Conservation (phyloP, 2,888 invertebrate genomes). For the Aleiodes alternator region DNA sequence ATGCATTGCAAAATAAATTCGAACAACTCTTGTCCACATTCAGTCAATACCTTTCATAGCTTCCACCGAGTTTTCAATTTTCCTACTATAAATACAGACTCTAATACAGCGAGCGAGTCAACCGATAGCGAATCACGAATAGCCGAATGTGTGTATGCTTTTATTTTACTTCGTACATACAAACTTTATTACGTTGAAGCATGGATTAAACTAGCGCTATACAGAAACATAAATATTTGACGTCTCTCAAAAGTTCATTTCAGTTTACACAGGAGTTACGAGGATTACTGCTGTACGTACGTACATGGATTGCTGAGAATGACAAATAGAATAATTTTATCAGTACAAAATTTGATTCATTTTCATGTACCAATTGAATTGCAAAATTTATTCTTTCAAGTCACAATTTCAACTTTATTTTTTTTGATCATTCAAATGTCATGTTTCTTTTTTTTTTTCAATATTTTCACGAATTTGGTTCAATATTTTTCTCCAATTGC, state of each 20-base stretch:
- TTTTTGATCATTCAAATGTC: conserved; percentile 21
- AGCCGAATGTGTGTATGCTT: neutral
- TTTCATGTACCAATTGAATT: conserved; percentile 30
- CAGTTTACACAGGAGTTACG: conserved; percentile 26
- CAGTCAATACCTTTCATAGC: too few species aligned
- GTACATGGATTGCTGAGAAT: conserved; percentile 14
- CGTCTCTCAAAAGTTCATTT: conserved; percentile 28
- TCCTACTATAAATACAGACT: neutral
- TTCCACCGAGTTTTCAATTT: neutral
- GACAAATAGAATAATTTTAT: conserved; percentile 45
- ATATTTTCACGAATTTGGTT: conserved; percentile 13
- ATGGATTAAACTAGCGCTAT: conserved; percentile 23
- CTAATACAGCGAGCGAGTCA: neutral
- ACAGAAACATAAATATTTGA: conserved; percentile 34
- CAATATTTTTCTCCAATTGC: neutral
- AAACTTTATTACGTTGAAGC: conserved; percentile 9
- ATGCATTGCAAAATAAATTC: too few species aligned
- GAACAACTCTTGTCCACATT: too few species aligned
- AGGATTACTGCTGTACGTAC: conserved; percentile 5
- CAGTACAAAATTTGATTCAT: conserved; percentile 46
- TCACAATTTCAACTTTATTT: conserved; percentile 24
- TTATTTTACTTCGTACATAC: conserved; percentile 2
- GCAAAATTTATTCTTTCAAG: conserved; percentile 31
- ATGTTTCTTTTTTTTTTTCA: conserved; percentile 30
- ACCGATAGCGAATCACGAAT: neutral